Conservation (phyloP, 2,888 invertebrate species). For the Auanema freiburgensis region DNA sequence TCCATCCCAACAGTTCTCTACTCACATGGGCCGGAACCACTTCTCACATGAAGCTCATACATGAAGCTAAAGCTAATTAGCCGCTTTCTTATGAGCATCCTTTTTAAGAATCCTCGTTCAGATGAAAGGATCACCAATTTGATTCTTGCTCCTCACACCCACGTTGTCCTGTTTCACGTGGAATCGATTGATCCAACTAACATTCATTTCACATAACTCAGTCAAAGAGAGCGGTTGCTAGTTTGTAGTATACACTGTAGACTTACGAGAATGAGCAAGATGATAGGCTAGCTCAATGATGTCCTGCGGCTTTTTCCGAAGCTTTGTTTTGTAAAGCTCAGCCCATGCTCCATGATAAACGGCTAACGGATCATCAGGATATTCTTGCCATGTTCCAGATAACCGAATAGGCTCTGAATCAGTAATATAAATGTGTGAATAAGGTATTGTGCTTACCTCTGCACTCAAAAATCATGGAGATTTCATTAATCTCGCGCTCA, state of each 20-base stretch:
- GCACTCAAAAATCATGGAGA: background rate
- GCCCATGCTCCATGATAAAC: conserved; percentile 46
- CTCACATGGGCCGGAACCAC: too few relatives aligned
- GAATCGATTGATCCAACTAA: too few relatives aligned
- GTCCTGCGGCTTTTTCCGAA: conserved; percentile 44
- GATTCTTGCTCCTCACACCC: too few relatives aligned
- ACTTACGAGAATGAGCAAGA: conserved; percentile 39
- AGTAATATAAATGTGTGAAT: background rate
- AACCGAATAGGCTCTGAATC: conserved; percentile 13
- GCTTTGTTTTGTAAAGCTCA: conserved; percentile 42
- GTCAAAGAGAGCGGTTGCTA: too few relatives aligned
- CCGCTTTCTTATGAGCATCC: too few relatives aligned
- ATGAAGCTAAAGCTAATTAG: too few relatives aligned
- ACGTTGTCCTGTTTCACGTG: too few relatives aligned
- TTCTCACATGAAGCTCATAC: too few relatives aligned
- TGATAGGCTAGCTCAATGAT: conserved; percentile 50
- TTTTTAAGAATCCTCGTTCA: too few relatives aligned
- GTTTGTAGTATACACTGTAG: conserved; percentile 7
- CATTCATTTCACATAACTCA: too few relatives aligned
- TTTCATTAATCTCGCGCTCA: conserved; percentile 20
- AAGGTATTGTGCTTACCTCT: background rate
- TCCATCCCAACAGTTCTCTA: too few relatives aligned
- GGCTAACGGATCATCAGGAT: conserved; percentile 26
- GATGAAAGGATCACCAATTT: too few relatives aligned
- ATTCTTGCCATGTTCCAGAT: conserved; percentile 24